Evolutionary conservation across 2,888 invertebrate species (phyloP).

Genomic region (Platycheirus rosarum): DNA sequence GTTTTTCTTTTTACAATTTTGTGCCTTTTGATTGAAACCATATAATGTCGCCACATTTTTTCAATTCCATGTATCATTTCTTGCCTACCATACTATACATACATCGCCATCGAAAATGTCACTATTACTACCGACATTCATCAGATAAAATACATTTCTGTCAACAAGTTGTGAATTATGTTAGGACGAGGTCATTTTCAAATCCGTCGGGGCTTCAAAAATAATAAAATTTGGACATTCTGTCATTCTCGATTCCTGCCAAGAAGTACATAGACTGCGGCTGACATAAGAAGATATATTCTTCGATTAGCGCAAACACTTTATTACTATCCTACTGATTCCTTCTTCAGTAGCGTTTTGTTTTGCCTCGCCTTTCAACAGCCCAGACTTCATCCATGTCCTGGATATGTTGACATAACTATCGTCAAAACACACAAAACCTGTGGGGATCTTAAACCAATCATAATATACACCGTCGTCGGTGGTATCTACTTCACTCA

Average conservation of each 20-base stretch:
- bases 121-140: slow-evolving; percentile 13
- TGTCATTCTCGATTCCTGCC: no score
- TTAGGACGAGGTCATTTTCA: slow-evolving; percentile 16
- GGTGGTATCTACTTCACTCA: neutral
- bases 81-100: slow-evolving; percentile 30
- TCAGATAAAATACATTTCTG: slow-evolving; percentile 36
- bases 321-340: slow-evolving; percentile 29
- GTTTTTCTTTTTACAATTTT: no score
- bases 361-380: no score
- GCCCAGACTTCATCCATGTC: slow-evolving; percentile 9
- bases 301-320: slow-evolving; percentile 49
- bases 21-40: no score
- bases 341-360: no score
- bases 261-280: no score
- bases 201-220: slow-evolving; percentile 18
- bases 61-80: neutral
- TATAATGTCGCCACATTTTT: no score
- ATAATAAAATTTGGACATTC: slow-evolving; percentile 34
- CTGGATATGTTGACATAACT: slow-evolving; percentile 48
- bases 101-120: slow-evolving; percentile 1
- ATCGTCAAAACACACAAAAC: no score
- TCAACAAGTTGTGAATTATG: slow-evolving; percentile 30
- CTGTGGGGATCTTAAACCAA: slow-evolving; percentile 56
- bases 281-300: slow-evolving; percentile 31
- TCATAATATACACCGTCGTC: slow-evolving; percentile 49